Percentiles rank a stretch among this genome's conserved stretches.
These are phyloP conservation scores for Monodelphis domestica DNA, from an alignment of 2,797 vertebrate genomes.

Conservation along the genomic window DNA sequence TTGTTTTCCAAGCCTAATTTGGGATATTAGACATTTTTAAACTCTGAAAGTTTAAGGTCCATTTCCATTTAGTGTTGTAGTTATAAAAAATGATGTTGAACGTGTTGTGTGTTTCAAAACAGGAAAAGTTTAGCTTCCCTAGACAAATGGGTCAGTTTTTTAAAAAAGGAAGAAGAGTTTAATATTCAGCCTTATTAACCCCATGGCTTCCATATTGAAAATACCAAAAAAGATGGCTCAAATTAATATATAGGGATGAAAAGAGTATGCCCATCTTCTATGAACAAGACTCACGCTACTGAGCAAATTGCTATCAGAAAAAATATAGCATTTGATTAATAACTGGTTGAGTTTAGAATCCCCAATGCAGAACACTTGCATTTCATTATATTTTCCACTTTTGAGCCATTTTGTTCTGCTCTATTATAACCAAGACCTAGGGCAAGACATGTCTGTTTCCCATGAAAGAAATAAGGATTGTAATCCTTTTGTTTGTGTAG, in stretches of 20 bases:
- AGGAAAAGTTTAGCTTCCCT: neutral
- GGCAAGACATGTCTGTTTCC: neutral
- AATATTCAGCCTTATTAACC: neutral
- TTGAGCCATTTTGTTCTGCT: neutral
- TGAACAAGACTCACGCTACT: neutral
- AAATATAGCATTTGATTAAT: neutral
- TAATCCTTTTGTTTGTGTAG: neutral
- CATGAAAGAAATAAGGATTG: neutral
- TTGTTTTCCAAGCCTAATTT: neutral
- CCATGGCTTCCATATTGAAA: neutral
- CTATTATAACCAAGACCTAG: neutral
- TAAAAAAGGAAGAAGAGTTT: neutral
- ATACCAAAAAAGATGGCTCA: neutral
- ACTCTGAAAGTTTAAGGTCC: slow-evolving; percentile 9
- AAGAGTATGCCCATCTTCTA: neutral
- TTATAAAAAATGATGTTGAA: slow-evolving; percentile 16
- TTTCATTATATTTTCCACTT: slow-evolving; percentile 5
- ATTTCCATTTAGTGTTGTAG: neutral
- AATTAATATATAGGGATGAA: neutral
- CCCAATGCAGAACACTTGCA: neutral
- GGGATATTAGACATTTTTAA: neutral
- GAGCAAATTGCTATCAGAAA: neutral
- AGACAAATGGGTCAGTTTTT: neutral
- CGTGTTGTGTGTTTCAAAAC: neutral
- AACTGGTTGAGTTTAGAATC: neutral